A percentile compares a stretch with the other conserved stretches of the same genome.
Conservation (phyloP, 2,113 vertebrate genomes). For the Corythaixoides concolor region DNA sequence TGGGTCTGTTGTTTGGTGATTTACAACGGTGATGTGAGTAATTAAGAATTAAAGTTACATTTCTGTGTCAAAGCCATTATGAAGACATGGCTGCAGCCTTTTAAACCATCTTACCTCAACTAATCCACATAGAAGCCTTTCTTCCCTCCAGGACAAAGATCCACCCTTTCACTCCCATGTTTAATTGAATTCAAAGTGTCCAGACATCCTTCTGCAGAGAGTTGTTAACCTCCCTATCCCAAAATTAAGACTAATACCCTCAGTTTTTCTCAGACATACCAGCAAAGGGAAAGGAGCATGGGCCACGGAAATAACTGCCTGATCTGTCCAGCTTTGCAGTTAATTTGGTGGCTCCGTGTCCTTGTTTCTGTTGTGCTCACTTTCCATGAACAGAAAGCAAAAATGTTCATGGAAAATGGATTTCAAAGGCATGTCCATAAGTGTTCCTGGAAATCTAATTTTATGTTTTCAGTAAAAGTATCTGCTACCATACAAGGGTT, state of each 20-base stretch:
- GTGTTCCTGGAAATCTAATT: constrained; percentile 60
- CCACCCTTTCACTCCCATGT: background rate
- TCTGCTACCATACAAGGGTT: background rate
- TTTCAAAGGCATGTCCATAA: background rate
- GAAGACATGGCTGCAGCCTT: background rate
- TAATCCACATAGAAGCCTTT: background rate
- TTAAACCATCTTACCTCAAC: background rate
- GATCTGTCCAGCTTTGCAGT: background rate
- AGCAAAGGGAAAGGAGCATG: background rate
- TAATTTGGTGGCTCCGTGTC: background rate
- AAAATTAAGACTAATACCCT: background rate
- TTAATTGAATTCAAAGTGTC: background rate
- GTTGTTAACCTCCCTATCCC: background rate
- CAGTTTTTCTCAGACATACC: background rate
- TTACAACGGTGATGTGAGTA: background rate
- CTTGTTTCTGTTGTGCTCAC: background rate
- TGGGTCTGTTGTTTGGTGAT: background rate
- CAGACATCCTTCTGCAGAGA: background rate
- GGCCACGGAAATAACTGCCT: background rate
- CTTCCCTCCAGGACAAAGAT: background rate
- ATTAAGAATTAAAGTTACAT: constrained; percentile 13
- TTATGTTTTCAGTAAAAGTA: constrained; percentile 25
- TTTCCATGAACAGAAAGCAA: constrained; percentile 31
- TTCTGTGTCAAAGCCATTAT: constrained; percentile 30
- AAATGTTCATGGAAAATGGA: constrained; percentile 45